Evolutionary conservation across 2,888 invertebrate genomes (phyloP).

Genomic region (Pterostichus niger): DNA sequence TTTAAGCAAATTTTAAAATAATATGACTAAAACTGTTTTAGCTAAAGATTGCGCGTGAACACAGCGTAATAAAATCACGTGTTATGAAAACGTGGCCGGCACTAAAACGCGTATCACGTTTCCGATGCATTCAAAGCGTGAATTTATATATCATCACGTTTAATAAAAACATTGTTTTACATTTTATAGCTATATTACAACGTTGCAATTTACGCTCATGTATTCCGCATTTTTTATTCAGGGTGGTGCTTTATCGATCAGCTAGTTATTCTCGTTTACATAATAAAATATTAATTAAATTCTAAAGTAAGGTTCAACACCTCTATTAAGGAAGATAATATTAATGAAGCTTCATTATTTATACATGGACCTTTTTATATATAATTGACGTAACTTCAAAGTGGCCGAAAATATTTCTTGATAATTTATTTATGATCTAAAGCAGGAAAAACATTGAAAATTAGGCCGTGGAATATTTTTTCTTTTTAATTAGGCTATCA

Average conservation of each 20-base stretch:
- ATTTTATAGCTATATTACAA: too few species aligned
- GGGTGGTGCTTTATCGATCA: not conserved
- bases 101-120: too few species aligned
- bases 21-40: too few species aligned
- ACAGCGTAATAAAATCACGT: too few species aligned
- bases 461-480: too few species aligned
- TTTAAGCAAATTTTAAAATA: slow-evolving; percentile 32
- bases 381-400: slow-evolving; percentile 24
- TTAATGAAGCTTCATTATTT: slow-evolving; percentile 45
- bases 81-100: too few species aligned
- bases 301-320: slow-evolving; percentile 18
- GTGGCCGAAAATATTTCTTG: not conserved
- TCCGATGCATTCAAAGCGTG: too few species aligned
- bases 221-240: too few species aligned
- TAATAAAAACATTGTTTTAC: too few species aligned
- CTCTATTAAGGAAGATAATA: slow-evolving; percentile 32
- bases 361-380: slow-evolving; percentile 24
- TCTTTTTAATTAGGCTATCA: slow-evolving; percentile 18
- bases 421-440: slow-evolving; percentile 32
- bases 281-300: slow-evolving; percentile 45
- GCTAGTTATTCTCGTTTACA: not conserved
- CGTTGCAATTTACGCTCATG: too few species aligned
- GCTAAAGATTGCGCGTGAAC: too few species aligned
- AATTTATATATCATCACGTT: too few species aligned
- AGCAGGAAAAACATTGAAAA: not conserved